Conservation (phyloP, 2,797 vertebrate species). For the Chelmon rostratus region DNA sequence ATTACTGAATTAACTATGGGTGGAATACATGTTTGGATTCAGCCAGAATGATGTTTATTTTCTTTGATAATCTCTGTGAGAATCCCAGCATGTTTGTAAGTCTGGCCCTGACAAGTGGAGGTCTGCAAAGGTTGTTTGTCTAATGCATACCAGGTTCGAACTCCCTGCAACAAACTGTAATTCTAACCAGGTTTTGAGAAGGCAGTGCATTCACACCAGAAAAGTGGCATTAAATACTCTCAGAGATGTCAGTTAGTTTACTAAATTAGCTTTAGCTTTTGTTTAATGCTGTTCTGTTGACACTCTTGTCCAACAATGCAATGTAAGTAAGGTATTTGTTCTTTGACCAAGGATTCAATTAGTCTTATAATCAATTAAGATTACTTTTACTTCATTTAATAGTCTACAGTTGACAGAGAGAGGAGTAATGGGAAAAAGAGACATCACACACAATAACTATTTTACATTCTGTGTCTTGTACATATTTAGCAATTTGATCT, state of each 20-base stretch:
- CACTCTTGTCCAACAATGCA: too few relatives aligned
- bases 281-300: too few relatives aligned
- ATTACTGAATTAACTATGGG: not conserved
- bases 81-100: not conserved
- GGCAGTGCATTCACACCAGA: not conserved
- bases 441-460: not conserved
- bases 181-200: not conserved
- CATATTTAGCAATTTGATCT: slow-evolving; percentile 10
- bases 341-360: too few relatives aligned
- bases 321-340: too few relatives aligned
- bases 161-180: not conserved
- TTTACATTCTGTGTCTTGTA: not conserved
- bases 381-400: not conserved
- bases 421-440: not conserved
- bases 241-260: not conserved
- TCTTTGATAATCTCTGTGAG: not conserved
- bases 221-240: not conserved
- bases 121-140: not conserved
- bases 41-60: not conserved
- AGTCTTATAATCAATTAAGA: too few relatives aligned
- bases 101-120: not conserved
- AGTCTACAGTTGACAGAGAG: not conserved
- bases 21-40: not conserved
- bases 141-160: not conserved
- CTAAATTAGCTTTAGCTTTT: too few relatives aligned